phyloP scores from a whole-genome alignment of 2,113 vertebrate species.

The Limanda limanda region DNA sequence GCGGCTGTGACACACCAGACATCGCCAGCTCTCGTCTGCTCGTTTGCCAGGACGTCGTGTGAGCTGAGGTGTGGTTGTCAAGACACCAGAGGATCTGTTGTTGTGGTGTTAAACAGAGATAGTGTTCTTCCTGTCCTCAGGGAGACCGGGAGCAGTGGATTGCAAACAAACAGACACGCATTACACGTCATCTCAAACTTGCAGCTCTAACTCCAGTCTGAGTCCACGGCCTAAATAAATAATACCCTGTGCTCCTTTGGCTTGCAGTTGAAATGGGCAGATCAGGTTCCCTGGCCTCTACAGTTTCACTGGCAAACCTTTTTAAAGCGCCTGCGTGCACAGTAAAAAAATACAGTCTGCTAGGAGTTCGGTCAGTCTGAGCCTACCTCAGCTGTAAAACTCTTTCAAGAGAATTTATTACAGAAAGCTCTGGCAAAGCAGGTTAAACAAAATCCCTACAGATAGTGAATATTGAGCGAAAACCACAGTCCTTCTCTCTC shows the following conservation, averaged over 20 bases:
- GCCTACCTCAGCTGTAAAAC: constrained; percentile 8
- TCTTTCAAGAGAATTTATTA: constrained; percentile 47
- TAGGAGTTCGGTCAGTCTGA: constrained; percentile 16
- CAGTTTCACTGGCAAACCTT: constrained; percentile 75
- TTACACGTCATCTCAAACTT: constrained; percentile 46
- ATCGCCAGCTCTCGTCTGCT: not conserved
- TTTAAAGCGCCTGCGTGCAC: constrained; percentile 46
- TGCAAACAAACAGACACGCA: constrained; percentile 7
- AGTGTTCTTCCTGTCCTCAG: constrained; percentile 26
- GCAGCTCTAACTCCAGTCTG: constrained; percentile 36
- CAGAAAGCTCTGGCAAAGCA: constrained; percentile 23
- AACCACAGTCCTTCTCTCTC: not conserved
- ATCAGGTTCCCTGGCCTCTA: constrained; percentile 84
- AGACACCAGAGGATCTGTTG: constrained; percentile 11
- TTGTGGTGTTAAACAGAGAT: constrained; percentile 14
- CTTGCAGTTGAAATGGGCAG: constrained; percentile 57
- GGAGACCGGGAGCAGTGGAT: constrained; percentile 18
- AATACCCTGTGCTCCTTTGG: constrained; percentile 74
- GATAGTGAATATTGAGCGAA: constrained; percentile 5
- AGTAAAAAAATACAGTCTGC: constrained; percentile 12
- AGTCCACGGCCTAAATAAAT: constrained; percentile 83
- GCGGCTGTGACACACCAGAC: not conserved
- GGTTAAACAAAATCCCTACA: constrained; percentile 28
- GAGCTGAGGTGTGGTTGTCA: constrained; percentile 13
- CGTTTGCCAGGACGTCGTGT: constrained; percentile 4